Evolutionary conservation across 2,888 invertebrate genomes (phyloP), one percentile per base, ranked within the genome.

Genomic region (Adelognathus sp.): DNA sequence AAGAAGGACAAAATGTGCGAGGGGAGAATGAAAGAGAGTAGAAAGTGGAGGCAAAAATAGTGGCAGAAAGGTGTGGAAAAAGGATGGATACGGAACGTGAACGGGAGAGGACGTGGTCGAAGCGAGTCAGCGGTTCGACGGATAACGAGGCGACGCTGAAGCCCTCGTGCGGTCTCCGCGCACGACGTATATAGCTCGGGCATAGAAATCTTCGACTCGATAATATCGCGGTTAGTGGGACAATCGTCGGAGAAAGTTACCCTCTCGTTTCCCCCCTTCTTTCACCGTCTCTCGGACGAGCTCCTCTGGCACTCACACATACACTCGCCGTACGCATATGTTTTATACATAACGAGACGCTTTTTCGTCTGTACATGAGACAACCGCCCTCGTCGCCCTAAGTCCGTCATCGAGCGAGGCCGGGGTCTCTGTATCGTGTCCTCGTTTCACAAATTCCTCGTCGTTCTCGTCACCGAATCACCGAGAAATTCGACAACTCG

Each of bases 171-270:
- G 31, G 50, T 50, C 50, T 50, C 50, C 50, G 18, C 44, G 27
- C 63, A 39, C 63, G 58, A 58, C 33, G 56, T n/a, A n/a, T n/a
- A n/a, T n/a, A n/a, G n/a, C 67, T 27, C 58, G 46, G 44, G 73
- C 83, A 85, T 86, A 87, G 88, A 88, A 87, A 88, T 88, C 86
- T 88, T 86, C 77, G 82, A 84, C 83, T 85, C 82, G 84, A 87
- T 88, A 85, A 89, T 88, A 90, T 90, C 85, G 88, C 88, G 90
- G 90, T 90, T 87, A 90, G 89, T 90, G 76, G 90, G 86, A 86
- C 90, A 85, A 88, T 89, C 88, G 88, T 84, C 87, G 87, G 89
- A 90, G 90, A 90, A 90, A 90, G 90, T 90, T 89, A 86, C 83
- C 80, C 79, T 80, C 83, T 78, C 84, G 77, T 82, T 83, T 83